Evolutionary conservation across 92 coral and sea anemone genomes (phyloP).

Genomic region (Ricordea florida): DNA sequence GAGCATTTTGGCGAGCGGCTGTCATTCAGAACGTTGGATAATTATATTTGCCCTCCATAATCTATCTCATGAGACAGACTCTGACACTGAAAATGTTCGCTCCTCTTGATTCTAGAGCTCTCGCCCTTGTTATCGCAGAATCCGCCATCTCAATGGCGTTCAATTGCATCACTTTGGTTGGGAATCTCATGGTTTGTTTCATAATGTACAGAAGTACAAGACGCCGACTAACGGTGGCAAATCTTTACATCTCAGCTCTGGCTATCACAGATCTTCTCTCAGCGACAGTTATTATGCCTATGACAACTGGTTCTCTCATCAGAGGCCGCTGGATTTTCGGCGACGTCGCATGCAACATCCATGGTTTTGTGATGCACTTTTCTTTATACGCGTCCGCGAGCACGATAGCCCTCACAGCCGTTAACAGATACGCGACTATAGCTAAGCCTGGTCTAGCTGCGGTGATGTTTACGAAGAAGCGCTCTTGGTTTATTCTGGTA

Average conservation of each 20-base stretch:
- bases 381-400: background rate
- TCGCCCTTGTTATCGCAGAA: background rate
- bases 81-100: background rate
- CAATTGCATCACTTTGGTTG: background rate
- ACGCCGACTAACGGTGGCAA: conserved; percentile 1
- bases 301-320: background rate
- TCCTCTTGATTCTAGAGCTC: background rate
- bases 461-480: background rate
- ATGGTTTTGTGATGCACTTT: background rate
- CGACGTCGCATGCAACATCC: background rate
- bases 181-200: conserved; percentile 1
- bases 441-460: background rate
- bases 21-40: no score
- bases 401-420: conserved; percentile 9
- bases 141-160: background rate
- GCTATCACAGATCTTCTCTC: background rate
- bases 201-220: background rate
- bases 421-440: conserved; percentile 6
- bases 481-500: background rate
- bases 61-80: no score
- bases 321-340: conserved; percentile 5
- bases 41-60: no score
- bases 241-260: conserved; percentile 6
- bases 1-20: no score
- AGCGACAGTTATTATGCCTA: conserved; percentile 4